Percentiles rank a stretch among this genome's conserved stretches.
Evolutionary conservation across 2,797 vertebrate species (phyloP).

Genomic region (Nasua narica): DNA sequence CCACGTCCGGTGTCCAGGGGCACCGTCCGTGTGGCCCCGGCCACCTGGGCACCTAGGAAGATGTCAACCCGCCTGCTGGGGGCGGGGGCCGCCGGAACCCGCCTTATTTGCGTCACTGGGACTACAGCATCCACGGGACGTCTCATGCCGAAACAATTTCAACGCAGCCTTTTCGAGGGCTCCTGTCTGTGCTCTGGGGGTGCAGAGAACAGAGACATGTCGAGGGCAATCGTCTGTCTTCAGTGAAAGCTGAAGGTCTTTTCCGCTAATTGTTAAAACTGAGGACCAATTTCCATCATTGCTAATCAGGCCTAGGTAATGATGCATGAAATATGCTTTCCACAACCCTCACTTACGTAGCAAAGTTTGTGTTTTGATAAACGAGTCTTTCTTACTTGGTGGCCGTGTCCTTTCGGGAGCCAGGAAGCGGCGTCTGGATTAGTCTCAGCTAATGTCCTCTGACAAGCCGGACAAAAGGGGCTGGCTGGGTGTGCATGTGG

Average conservation of each 20-base stretch:
- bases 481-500: not conserved
- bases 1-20: not conserved
- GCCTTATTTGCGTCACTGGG: not conserved
- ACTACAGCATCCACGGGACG: not conserved
- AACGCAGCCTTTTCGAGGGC: not conserved
- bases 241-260: not conserved
- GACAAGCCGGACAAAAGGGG: conserved; percentile 37
- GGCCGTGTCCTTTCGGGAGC: not conserved
- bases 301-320: conserved; percentile 25
- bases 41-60: not conserved
- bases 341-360: not conserved
- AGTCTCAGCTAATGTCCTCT: conserved; percentile 4
- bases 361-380: not conserved
- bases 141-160: not conserved
- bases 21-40: not conserved
- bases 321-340: not conserved
- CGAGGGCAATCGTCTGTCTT: not conserved
- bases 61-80: not conserved
- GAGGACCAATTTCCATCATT: conserved; percentile 17
- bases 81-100: not conserved
- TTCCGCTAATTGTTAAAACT: not conserved
- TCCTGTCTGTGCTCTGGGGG: not conserved
- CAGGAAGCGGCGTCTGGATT: conserved; percentile 35
- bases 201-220: not conserved
- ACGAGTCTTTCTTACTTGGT: conserved; percentile 38